A percentile compares a stretch with the other conserved stretches of the same genome.
These are phyloP conservation scores for Psettodes erumei DNA, from an alignment of 2,113 vertebrate species.

Conservation along the genomic window DNA sequence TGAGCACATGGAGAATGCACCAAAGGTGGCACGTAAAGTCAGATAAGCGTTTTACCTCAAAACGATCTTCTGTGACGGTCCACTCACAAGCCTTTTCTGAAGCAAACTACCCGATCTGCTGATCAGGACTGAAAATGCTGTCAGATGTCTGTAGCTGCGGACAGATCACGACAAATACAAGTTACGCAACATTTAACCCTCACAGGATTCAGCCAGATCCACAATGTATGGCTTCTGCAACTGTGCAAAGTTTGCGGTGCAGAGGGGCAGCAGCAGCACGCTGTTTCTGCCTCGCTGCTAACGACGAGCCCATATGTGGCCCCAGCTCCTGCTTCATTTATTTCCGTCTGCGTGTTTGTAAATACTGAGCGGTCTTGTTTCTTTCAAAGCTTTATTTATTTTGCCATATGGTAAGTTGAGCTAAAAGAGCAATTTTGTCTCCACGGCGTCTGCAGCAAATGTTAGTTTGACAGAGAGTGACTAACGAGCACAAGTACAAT, in stretches of 20 bases:
- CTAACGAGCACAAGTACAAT: too few species aligned
- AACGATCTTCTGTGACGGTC: too few species aligned
- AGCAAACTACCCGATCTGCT: neutral
- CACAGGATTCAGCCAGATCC: neutral
- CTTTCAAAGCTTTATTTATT: neutral
- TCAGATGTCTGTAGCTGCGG: too few species aligned
- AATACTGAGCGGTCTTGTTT: slow-evolving; percentile 20
- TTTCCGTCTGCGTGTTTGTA: slow-evolving; percentile 34
- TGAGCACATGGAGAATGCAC: neutral
- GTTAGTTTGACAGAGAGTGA: neutral
- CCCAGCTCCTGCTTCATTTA: slow-evolving; percentile 40
- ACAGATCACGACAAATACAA: neutral
- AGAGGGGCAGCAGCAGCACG: neutral
- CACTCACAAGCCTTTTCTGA: too few species aligned
- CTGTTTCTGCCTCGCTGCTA: slow-evolving; percentile 52
- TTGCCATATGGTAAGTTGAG: slow-evolving; percentile 21
- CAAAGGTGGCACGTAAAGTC: neutral
- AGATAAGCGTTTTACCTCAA: too few species aligned
- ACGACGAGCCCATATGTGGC: slow-evolving; percentile 50
- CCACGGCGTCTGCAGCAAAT: neutral
- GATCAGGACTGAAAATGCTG: too few species aligned
- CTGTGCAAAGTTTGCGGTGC: slow-evolving; percentile 8
- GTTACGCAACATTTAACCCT: slow-evolving; percentile 19
- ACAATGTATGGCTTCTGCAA: neutral
- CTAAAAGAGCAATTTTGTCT: slow-evolving; percentile 17